Evolutionary conservation across 2,888 invertebrate species (phyloP), one percentile per base, ranked within the genome.

Genomic region (Lypha dubia): DNA sequence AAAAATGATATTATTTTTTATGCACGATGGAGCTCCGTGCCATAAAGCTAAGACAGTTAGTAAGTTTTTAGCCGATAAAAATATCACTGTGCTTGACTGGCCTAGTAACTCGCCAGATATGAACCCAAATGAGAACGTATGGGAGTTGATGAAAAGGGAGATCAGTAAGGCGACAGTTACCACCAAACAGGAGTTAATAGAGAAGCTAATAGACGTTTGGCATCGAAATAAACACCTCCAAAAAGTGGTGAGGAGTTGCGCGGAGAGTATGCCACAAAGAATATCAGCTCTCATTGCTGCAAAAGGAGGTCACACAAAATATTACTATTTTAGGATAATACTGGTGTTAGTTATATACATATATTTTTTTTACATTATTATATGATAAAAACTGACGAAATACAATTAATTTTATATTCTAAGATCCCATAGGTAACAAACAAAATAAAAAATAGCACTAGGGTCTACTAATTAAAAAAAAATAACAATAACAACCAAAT

Each of bases 41-140:
- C 51, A 51, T 4, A 51, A 0, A 17, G 20, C 22, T 51, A 3
- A 17, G 22, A 17, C 22, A 17, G 22, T 22, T 22, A 51, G 32
- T 38, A 53, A 53, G 53, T 20, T 22, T 53, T 53, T 32, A 32
- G n/a, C 17, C 7, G 24, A 3, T 13, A 53, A 53, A n/a, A 24
- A 53, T 53, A 53, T 53, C 24, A 17, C 53, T 53, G 20, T 24
- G 53, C 20, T 53, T 17, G 24, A 24, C 20, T 53, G 24, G 24
- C 53, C 53, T 11, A 58, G 51, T 68, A 53, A 68, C 51, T 17
- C 38, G 11, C 28, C 65, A 11, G 49, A 17, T 65, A 49, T 65
- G 28, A 53, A 53, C 24, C 53, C 24, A 24, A 53, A 24, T 53
- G 53, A 53, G 20, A 53, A 53, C 17, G 24, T 53, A 20, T 53